Evolutionary conservation across 2,113 vertebrate species (phyloP).

Genomic region (Catharus minimus): DNA sequence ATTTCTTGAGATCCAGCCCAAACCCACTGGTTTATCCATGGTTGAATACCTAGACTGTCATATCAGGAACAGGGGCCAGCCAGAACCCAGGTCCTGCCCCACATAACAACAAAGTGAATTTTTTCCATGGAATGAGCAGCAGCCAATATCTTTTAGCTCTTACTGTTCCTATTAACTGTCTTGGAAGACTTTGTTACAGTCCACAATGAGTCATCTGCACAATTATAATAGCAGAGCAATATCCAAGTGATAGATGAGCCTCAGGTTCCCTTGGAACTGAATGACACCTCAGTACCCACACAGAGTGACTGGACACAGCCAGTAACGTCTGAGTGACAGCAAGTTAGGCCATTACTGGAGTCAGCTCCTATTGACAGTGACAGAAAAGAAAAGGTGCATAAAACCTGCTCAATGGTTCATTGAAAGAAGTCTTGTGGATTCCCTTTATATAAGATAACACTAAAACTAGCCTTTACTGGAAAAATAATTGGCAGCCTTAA

Average conservation of each 20-base stretch:
- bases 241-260: background rate
- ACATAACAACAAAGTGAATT: background rate
- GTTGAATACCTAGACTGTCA: background rate
- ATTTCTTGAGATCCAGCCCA: background rate
- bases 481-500: background rate
- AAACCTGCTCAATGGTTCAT: background rate
- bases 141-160: background rate
- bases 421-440: background rate
- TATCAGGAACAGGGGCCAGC: fast-evolving
- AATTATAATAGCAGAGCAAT: background rate
- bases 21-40: background rate
- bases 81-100: background rate
- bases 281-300: background rate
- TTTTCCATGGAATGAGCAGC: background rate
- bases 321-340: background rate
- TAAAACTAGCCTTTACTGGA: background rate
- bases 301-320: background rate
- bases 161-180: background rate
- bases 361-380: background rate
- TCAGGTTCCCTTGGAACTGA: background rate
- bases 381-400: background rate
- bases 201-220: background rate
- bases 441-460: background rate
- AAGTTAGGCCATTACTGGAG: background rate
- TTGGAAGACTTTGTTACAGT: background rate